A percentile compares a stretch with the other conserved stretches of the same genome.
These are phyloP conservation scores for Synodontis membranacea DNA, from an alignment of 2,113 vertebrate genomes.

Conservation along the genomic window DNA sequence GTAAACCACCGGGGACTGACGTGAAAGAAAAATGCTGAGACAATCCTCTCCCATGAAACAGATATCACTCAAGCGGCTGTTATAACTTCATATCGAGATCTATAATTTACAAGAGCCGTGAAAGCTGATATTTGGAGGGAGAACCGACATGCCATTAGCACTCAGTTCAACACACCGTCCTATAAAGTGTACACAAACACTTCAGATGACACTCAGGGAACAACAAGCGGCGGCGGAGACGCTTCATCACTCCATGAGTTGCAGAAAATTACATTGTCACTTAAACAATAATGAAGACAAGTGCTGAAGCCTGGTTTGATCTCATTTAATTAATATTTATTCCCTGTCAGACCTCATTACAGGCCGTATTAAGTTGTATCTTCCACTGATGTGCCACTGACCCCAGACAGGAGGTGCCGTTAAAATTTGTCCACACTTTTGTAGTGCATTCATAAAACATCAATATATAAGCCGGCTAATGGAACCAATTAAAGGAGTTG, in stretches of 20 bases:
- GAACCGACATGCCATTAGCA: constrained; percentile 37
- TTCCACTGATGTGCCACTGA: constrained; percentile 64
- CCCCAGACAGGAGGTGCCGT: constrained; percentile 61
- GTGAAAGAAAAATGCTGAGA: constrained; percentile 58
- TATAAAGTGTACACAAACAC: constrained; percentile 41
- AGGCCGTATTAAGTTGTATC: constrained; percentile 67
- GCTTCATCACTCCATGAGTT: constrained; percentile 56
- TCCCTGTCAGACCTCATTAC: constrained; percentile 70
- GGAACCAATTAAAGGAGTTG: constrained; percentile 27
- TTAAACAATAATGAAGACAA: constrained; percentile 75
- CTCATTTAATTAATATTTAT: constrained; percentile 75
- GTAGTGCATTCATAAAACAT: constrained; percentile 25
- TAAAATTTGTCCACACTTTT: constrained; percentile 64
- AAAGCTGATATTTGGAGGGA: constrained; percentile 49
- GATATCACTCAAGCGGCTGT: constrained; percentile 64
- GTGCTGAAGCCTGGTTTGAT: constrained; percentile 66
- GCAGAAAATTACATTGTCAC: constrained; percentile 68
- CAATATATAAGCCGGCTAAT: constrained; percentile 20
- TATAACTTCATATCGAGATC: constrained; percentile 64
- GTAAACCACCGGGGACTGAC: constrained; percentile 57
- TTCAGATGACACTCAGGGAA: constrained; percentile 23
- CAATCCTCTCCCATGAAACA: constrained; percentile 56
- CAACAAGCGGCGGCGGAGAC: constrained; percentile 35
- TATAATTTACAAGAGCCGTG: constrained; percentile 57
- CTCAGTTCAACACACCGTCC: constrained; percentile 29